These are phyloP conservation scores for Lepus timidus DNA, from an alignment of 2,113 vertebrate species.

Conservation along the genomic window DNA sequence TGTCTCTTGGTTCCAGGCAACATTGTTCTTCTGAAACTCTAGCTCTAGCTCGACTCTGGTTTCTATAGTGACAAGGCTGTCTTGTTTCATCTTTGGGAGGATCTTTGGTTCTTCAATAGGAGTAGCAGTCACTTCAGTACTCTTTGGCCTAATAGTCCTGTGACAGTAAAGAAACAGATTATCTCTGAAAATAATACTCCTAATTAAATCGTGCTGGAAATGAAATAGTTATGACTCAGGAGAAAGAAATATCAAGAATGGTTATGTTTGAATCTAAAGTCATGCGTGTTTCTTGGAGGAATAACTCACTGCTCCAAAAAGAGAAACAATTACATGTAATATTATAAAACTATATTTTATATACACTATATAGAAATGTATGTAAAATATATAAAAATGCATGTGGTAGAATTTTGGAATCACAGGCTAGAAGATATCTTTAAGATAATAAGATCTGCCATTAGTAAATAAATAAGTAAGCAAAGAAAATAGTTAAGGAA, in stretches of 20 bases:
- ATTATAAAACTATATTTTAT: not conserved
- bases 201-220: constrained; percentile 19
- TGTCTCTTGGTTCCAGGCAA: constrained; percentile 79
- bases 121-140: not conserved
- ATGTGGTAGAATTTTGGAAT: constrained; percentile 42
- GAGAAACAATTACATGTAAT: not conserved
- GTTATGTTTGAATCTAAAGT: not conserved
- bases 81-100: not conserved
- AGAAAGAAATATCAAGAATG: not conserved
- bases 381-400: not conserved
- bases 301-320: not conserved
- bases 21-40: constrained; percentile 84
- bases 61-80: constrained; percentile 87
- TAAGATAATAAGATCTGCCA: constrained; percentile 6
- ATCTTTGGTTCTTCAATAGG: not conserved
- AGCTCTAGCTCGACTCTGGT: constrained; percentile 77
- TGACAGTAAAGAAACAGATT: not conserved
- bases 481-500: constrained; percentile 22
- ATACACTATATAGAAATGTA: too few species aligned
- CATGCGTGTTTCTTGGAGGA: not conserved
- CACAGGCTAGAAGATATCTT: not conserved
- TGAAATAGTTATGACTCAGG: not conserved
- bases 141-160: constrained; percentile 41
- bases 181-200: constrained; percentile 48
- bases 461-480: constrained; percentile 11